A percentile compares a stretch with the other conserved stretches of the same genome.
Conservation (phyloP, 2,797 vertebrate genomes). For the Adrianichthys oophorus region DNA sequence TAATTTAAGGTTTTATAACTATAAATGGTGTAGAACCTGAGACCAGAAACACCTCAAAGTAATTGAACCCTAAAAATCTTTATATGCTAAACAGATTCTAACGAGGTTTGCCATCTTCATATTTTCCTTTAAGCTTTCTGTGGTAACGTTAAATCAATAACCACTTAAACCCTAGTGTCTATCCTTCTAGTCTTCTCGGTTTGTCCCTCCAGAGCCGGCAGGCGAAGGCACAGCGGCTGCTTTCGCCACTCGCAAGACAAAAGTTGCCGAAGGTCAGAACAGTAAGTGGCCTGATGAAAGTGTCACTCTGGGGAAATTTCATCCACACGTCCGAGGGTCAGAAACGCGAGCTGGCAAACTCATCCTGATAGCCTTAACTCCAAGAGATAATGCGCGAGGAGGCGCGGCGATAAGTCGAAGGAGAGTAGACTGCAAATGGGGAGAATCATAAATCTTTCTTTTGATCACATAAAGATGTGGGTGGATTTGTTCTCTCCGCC, state of each 20-base stretch:
- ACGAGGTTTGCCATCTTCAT: too few species aligned
- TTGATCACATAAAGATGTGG: slow-evolving; percentile 65
- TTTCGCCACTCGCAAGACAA: slow-evolving; percentile 47
- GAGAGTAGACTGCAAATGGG: slow-evolving; percentile 43
- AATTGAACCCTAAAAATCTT: too few species aligned
- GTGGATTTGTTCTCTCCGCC: slow-evolving; percentile 60
- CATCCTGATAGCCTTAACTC: slow-evolving; percentile 51
- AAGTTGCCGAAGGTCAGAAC: slow-evolving; percentile 59
- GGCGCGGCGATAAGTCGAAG: slow-evolving; percentile 21
- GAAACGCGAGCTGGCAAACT: slow-evolving; percentile 58
- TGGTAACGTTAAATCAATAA: too few species aligned
- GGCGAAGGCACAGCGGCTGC: slow-evolving; percentile 28
- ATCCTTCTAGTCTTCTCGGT: too few species aligned
- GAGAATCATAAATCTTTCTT: slow-evolving; percentile 59
- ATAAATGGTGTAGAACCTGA: too few species aligned
- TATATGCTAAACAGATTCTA: too few species aligned
- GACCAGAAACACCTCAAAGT: too few species aligned
- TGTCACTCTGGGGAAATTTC: slow-evolving; percentile 67
- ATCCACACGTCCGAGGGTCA: slow-evolving; percentile 42
- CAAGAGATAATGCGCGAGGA: slow-evolving; percentile 50
- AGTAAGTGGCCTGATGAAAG: slow-evolving; percentile 70
- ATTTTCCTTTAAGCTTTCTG: too few species aligned
- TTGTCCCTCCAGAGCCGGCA: slow-evolving; percentile 3
- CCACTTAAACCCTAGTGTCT: too few species aligned
- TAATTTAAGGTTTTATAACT: too few species aligned